phyloP scores from a whole-genome alignment of 2,888 invertebrate species.

The Creontiades dilutus region DNA sequence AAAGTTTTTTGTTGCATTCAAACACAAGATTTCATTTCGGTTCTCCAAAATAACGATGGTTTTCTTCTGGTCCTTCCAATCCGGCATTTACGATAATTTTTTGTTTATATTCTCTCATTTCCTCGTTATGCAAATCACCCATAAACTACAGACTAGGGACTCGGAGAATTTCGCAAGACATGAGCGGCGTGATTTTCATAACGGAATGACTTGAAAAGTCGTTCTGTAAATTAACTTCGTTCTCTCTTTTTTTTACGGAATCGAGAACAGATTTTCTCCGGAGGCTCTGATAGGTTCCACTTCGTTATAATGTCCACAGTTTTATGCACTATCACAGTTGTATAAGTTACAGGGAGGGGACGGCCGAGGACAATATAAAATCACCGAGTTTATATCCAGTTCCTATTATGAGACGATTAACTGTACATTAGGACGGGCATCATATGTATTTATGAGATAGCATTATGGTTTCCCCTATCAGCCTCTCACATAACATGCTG shows the following conservation, averaged over 20 bases:
- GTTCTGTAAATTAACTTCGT: constrained; percentile 40
- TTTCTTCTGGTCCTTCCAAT: not conserved
- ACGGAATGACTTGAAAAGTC: constrained; percentile 41
- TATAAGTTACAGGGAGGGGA: constrained; percentile 69
- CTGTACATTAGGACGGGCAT: constrained; percentile 71
- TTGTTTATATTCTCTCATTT: constrained; percentile 16
- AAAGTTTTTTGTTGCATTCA: too few relatives aligned
- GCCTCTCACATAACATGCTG: constrained; percentile 70
- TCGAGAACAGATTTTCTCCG: constrained; percentile 50
- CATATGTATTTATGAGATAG: constrained; percentile 67
- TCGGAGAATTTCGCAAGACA: constrained; percentile 43
- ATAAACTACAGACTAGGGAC: not conserved
- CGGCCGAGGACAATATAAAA: constrained; percentile 69
- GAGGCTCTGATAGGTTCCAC: constrained; percentile 66
- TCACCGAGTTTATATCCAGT: constrained; percentile 65
- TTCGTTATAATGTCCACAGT: constrained; percentile 65
- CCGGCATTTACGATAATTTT: not conserved
- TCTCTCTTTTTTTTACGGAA: constrained; percentile 25
- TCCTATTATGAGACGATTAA: constrained; percentile 69
- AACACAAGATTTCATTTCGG: too few relatives aligned
- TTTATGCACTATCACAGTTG: constrained; percentile 67
- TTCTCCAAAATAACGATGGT: not conserved
- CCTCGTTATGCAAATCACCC: constrained; percentile 27
- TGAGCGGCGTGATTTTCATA: constrained; percentile 40
- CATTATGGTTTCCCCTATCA: constrained; percentile 61